Base-by-base conservation (phyloP, 1,140 invertebrate genomes). In the Drosophila serrata region DNA sequence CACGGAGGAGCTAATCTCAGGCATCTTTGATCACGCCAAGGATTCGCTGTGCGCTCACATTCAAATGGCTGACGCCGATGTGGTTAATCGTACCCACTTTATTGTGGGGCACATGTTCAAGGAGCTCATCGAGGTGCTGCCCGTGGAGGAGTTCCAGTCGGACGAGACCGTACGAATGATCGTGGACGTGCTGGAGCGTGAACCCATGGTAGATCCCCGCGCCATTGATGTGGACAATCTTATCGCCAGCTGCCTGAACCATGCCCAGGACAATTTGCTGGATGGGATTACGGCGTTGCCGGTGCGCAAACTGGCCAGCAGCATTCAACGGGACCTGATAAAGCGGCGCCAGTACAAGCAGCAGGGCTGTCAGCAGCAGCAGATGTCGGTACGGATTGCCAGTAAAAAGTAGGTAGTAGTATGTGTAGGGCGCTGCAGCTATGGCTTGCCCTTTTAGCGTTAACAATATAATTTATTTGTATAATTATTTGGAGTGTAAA, bases 21-120 rank as follows among this genome's bases (percentile, higher is more conserved):
- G 91, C 6, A 92, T 92, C 6, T 86, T 92, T 35, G 78, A 90
- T 6, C 91, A 93, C 70, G 91, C 85, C 17, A 82, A 88, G 42
- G 80, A 87, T 3, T 74, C 79, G 22, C 58, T 91, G 1, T 80
- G 77, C 13, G 56, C 56, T 0, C 75, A 63, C 0, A 51, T 61
- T 6, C 39, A 37, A 31, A 1, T 19, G 42, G 37, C 17, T 19
- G 29, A 74, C 17, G 3, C 64, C 6, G 70, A 81, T 1, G 57
- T 85, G 5, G 70, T 90, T 0, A 92, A 93, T 39, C 80, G 78
- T 1, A 84, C 91, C 0, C 91, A 92, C 35, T 86, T 75, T 6
- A 77, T 92, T 0, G 53, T 85, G 37, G 3, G 58, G 19, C 81
- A 90, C 48, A 82, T 92, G 73, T 92, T 92, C 39, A 91, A 86